A percentile compares a stretch with the other conserved stretches of the same genome.
Conservation (phyloP, 2,113 vertebrate genomes). For the Cairina moschata region DNA sequence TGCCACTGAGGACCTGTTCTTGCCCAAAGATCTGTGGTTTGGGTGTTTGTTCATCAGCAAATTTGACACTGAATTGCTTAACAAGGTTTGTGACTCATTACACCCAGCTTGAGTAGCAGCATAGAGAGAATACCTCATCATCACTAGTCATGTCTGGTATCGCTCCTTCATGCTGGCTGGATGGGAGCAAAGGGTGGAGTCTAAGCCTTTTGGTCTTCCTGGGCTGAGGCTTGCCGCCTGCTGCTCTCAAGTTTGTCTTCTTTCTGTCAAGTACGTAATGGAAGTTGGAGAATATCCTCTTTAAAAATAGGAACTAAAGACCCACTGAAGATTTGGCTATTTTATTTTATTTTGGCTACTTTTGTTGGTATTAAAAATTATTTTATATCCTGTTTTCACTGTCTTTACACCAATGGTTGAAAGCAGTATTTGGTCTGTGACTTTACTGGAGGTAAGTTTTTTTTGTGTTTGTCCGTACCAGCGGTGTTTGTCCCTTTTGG, state of each 20-base stretch:
- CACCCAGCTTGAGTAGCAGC: conserved; percentile 7
- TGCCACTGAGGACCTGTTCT: background rate
- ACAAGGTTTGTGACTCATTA: conserved; percentile 29
- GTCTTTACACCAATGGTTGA: conserved; percentile 81
- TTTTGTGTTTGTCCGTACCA: conserved; percentile 72
- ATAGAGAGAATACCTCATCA: conserved; percentile 11
- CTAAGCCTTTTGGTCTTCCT: conserved; percentile 7
- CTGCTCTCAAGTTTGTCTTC: conserved; percentile 6
- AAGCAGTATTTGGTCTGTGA: conserved; percentile 79
- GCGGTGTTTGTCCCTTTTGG: conserved; percentile 61
- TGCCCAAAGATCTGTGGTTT: background rate
- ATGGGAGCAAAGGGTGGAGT: conserved; percentile 65
- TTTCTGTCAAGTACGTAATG: background rate
- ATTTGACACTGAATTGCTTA: conserved; percentile 28
- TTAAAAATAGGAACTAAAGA: background rate
- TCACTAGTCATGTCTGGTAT: conserved; percentile 6
- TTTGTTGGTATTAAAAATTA: conserved; percentile 64
- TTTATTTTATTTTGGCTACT: conserved; percentile 12
- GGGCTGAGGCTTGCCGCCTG: conserved; percentile 57
- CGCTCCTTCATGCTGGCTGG: background rate
- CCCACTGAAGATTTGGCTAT: conserved; percentile 10
- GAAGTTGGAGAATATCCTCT: background rate
- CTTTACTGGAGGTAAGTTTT: conserved; percentile 83
- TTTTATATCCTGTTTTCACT: conserved; percentile 74
- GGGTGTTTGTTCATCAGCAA: background rate